phyloP scores from a whole-genome alignment of 2,888 invertebrate genomes.

The Calameuta pallipes region DNA sequence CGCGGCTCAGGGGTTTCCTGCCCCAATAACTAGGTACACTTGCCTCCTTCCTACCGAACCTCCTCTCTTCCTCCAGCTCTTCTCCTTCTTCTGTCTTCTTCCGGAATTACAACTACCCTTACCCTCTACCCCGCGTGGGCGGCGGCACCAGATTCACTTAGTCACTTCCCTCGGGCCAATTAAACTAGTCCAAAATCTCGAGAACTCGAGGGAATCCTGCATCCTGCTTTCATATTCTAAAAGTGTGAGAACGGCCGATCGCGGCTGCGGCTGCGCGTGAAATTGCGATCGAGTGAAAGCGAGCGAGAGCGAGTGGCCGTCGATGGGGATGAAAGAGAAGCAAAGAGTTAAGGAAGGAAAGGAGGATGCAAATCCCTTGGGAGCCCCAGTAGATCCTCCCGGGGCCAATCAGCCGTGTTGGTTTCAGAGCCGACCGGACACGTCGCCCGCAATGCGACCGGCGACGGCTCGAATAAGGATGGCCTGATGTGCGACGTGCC shows the following conservation, averaged over 20 bases:
- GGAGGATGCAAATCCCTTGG: background rate
- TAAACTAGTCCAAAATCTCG: background rate
- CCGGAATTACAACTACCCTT: conserved; percentile 36
- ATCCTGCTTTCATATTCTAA: background rate
- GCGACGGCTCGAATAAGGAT: conserved; percentile 55
- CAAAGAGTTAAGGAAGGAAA: background rate
- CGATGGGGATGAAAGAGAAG: background rate
- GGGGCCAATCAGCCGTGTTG: conserved; percentile 53
- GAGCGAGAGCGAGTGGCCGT: background rate
- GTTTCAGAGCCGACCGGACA: conserved; percentile 57
- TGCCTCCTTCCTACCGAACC: conserved; percentile 34
- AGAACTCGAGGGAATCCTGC: background rate
- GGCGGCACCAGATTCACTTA: conserved; percentile 24
- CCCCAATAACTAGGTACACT: conserved; percentile 62
- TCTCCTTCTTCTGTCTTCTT: conserved; percentile 30
- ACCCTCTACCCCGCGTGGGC: conserved; percentile 44
- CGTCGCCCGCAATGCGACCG: conserved; percentile 49
- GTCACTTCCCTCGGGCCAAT: conserved; percentile 10
- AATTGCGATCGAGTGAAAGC: background rate
- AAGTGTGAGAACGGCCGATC: background rate
- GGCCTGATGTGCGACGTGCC: conserved; percentile 42
- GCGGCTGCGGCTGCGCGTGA: background rate
- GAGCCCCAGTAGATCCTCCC: conserved; percentile 17
- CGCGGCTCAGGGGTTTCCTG: conserved; percentile 63
- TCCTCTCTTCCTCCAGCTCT: conserved; percentile 27